Conservation (phyloP, 2,888 invertebrate genomes). For the Eupithecia exiguata region DNA sequence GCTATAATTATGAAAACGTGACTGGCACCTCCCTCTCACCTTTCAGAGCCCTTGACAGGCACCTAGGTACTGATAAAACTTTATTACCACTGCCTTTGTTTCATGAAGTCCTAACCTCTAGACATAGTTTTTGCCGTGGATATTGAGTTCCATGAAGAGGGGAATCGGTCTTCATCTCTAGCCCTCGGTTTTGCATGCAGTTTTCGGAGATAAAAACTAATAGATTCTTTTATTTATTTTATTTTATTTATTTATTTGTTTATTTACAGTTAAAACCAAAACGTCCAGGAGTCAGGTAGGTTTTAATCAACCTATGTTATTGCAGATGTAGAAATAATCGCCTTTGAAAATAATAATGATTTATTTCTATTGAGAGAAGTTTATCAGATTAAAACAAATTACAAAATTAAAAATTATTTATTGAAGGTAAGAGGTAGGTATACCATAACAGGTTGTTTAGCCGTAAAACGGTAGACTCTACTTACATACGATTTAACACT, state of each 20-base stretch:
- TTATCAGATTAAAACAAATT: not conserved
- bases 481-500: too few species aligned
- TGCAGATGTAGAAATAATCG: too few species aligned
- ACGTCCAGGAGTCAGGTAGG: too few species aligned
- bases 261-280: too few species aligned
- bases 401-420: too few species aligned
- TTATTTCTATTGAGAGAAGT: not conserved
- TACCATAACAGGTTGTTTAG: too few species aligned
- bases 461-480: too few species aligned
- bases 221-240: too few species aligned
- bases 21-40: too few species aligned
- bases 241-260: too few species aligned
- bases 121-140: not conserved
- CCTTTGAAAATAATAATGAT: not conserved
- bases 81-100: constrained; percentile 1
- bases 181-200: not conserved
- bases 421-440: too few species aligned
- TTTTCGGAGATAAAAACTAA: not conserved
- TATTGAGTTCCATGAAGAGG: not conserved
- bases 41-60: too few species aligned
- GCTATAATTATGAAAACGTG: constrained; percentile 18
- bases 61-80: not conserved
- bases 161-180: not conserved
- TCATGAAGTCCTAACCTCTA: not conserved
- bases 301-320: not conserved